Percentiles rank a stretch among this genome's conserved stretches.
Evolutionary conservation across 2,113 vertebrate species (phyloP).

Genomic region (Malurus alboscapulatus): DNA sequence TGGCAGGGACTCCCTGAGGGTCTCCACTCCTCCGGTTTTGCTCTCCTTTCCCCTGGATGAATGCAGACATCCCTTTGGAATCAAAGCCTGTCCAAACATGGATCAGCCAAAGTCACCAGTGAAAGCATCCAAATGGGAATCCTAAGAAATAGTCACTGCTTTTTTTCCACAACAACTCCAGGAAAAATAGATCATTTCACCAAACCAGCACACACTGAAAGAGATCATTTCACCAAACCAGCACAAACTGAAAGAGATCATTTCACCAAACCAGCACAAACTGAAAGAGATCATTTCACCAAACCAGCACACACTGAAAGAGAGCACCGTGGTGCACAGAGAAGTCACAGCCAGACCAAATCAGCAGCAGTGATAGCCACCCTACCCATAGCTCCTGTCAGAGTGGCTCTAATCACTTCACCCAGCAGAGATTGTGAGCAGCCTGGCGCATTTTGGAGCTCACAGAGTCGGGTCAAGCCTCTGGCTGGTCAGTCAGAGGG

Average conservation of each 20-base stretch:
- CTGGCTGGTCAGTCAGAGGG: not conserved
- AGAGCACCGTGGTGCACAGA: not conserved
- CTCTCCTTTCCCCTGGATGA: not conserved
- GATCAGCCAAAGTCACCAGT: not conserved
- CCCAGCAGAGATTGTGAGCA: not conserved
- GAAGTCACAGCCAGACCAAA: too few species aligned
- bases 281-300: not conserved
- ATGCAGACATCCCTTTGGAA: accelerated
- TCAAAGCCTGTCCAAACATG: not conserved
- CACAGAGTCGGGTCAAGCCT: not conserved
- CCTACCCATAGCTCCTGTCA: not conserved
- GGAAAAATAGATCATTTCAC: not conserved
- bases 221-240: too few species aligned
- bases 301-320: not conserved
- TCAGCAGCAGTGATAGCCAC: accelerated
- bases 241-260: not conserved
- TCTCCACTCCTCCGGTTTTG: accelerated
- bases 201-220: not conserved
- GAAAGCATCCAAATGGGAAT: not conserved
- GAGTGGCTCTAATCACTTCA: not conserved
- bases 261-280: not conserved
- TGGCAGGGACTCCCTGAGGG: not conserved
- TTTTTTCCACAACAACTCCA: not conserved
- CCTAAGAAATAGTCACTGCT: not conserved
- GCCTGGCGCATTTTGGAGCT: not conserved